Conservation (phyloP, 2,113 vertebrate genomes). For the Montifringilla adamsi region DNA sequence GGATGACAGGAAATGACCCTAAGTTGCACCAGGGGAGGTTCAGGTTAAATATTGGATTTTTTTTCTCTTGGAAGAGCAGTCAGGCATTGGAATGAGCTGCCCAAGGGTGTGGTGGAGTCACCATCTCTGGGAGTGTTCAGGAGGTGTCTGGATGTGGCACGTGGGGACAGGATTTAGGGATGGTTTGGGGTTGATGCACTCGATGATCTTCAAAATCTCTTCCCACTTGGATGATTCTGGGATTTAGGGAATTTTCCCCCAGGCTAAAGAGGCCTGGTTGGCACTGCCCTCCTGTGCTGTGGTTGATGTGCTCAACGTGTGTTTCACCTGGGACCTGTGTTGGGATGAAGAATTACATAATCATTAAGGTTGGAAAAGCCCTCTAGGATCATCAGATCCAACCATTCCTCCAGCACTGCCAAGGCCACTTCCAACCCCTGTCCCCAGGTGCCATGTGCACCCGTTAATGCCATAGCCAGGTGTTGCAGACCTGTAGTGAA, state of each 20-base stretch:
- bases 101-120: neutral
- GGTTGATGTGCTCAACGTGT: rapidly evolving
- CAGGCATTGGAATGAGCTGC: neutral
- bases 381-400: neutral
- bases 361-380: neutral
- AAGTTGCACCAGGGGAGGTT: neutral
- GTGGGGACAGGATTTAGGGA: rapidly evolving
- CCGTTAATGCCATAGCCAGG: rapidly evolving
- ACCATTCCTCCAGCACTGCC: neutral
- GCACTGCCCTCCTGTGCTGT: neutral
- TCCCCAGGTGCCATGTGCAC: neutral
- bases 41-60: neutral
- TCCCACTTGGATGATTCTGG: neutral
- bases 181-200: neutral
- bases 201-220: neutral
- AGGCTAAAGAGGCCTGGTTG: neutral
- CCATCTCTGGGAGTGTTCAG: neutral
- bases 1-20: neutral
- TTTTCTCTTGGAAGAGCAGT: neutral
- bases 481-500: too few species aligned
- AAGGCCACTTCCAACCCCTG: neutral
- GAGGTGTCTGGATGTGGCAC: neutral
- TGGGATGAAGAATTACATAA: rapidly evolving
- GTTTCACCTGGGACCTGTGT: neutral
- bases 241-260: neutral